Conservation (phyloP, 2,888 invertebrate genomes). For the Lysandra coridon region DNA sequence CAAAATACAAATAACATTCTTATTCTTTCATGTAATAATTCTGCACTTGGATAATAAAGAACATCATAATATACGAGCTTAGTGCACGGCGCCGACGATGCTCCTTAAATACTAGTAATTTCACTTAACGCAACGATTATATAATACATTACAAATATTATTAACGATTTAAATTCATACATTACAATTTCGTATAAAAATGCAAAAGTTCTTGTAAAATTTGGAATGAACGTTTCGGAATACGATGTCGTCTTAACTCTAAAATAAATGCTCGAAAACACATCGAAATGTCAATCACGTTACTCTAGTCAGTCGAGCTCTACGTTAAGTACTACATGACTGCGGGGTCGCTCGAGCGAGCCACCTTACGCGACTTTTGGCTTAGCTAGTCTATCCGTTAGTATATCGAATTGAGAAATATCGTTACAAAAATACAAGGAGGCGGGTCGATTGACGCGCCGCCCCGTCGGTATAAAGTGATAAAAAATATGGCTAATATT, state of each 20-base stretch:
- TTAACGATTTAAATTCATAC: conserved; percentile 27
- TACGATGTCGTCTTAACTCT: conserved; percentile 25
- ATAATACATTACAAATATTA: conserved; percentile 28
- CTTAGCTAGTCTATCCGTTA: conserved; percentile 21
- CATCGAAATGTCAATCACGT: conserved; percentile 42
- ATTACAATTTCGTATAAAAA: conserved; percentile 26
- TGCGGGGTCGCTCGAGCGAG: conserved; percentile 46
- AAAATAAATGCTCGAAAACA: conserved; percentile 43
- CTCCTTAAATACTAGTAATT: neutral
- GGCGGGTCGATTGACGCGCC: conserved; percentile 1
- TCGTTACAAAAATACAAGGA: conserved; percentile 37
- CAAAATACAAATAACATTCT: neutral
- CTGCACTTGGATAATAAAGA: neutral
- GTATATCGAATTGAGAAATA: conserved; percentile 7
- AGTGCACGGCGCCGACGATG: neutral
- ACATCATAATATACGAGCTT: neutral
- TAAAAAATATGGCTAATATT: conserved; percentile 14
- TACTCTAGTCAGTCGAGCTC: conserved; percentile 52
- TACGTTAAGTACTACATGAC: conserved; percentile 40
- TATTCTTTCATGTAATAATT: neutral
- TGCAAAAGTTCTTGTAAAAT: conserved; percentile 26
- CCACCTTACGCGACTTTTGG: neutral
- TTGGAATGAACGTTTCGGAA: conserved; percentile 30
- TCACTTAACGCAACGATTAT: conserved; percentile 17
- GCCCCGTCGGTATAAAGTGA: neutral